Conservation (phyloP, 2,113 vertebrate species). For the Toxotes jaculatrix region DNA sequence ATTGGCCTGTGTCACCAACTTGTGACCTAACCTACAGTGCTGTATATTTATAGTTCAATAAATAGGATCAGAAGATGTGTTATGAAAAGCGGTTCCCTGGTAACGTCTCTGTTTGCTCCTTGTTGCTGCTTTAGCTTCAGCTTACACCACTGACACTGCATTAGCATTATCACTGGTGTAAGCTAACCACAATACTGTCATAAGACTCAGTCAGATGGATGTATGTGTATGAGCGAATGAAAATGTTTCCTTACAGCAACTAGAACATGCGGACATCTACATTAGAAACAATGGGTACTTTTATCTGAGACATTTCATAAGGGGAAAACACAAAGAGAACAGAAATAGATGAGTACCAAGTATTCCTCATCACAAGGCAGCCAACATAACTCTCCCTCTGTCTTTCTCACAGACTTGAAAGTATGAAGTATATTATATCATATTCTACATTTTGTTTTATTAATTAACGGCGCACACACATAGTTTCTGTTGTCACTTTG, state of each 20-base stretch:
- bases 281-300: constrained; percentile 44
- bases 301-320: constrained; percentile 41
- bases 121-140: background rate
- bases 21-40: background rate
- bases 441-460: background rate
- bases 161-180: background rate
- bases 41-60: background rate
- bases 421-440: background rate
- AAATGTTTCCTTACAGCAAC: background rate
- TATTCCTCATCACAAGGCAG: constrained; percentile 38
- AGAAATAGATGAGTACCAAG: constrained; percentile 47
- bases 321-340: constrained; percentile 55
- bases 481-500: background rate
- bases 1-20: background rate
- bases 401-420: background rate
- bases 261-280: constrained; percentile 2
- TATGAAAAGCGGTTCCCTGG: background rate
- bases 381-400: constrained; percentile 23
- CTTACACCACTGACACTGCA: background rate
- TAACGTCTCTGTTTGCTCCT: background rate
- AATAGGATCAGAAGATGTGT: background rate
- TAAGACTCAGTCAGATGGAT: constrained; percentile 17
- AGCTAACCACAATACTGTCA: constrained; percentile 8
- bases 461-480: background rate
- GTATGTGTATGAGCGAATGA: background rate